Evolutionary conservation across 2,113 vertebrate species (phyloP).

Genomic region (Chaenogobius annularis): DNA sequence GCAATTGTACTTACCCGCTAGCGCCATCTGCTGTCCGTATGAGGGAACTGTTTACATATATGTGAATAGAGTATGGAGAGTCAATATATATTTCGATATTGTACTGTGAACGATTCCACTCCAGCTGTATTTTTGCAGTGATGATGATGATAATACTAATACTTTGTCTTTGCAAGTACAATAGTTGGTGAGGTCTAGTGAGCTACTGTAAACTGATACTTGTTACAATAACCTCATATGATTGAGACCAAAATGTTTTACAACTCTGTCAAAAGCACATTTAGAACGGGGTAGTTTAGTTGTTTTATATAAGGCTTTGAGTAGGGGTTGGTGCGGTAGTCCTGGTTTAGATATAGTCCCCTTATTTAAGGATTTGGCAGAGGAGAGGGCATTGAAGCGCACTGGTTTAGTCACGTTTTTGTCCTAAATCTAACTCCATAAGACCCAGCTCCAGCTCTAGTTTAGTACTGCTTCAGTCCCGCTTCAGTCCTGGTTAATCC

Average conservation of each 20-base stretch:
- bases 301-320: neutral
- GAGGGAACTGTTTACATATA: slow-evolving; percentile 12
- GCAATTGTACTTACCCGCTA: neutral
- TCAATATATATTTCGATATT: slow-evolving; percentile 13
- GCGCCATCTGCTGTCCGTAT: slow-evolving; percentile 7
- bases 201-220: slow-evolving; percentile 1
- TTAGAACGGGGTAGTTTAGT: neutral
- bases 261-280: neutral
- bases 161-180: neutral
- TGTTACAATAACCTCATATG: slow-evolving; percentile 1
- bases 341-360: neutral
- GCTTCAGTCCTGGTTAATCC: neutral
- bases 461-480: neutral
- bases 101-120: slow-evolving; percentile 33
- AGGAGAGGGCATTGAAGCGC: neutral
- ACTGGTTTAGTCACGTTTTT: neutral
- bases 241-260: neutral
- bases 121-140: neutral
- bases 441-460: too few relatives aligned
- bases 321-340: neutral
- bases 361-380: neutral
- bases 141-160: neutral
- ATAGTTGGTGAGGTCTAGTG: slow-evolving; percentile 3
- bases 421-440: neutral
- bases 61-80: slow-evolving; percentile 6